A percentile compares a stretch with the other conserved stretches of the same genome.
phyloP scores from a whole-genome alignment of 2,113 vertebrate species.

The Oceanites oceanicus region DNA sequence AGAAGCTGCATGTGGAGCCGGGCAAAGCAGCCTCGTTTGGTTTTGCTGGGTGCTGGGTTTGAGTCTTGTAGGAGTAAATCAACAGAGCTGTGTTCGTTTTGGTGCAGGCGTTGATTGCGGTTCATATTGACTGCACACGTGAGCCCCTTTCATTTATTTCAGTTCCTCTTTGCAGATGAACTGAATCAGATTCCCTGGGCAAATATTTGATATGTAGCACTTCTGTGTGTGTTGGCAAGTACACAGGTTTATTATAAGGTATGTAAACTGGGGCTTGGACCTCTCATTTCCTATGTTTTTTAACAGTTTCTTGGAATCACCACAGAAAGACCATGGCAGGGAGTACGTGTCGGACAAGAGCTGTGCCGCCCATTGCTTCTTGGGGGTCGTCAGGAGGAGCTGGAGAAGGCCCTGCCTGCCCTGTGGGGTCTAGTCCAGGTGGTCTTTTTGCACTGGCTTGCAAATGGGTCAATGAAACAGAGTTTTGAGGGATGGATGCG shows the following conservation, averaged over 20 bases:
- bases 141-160: neutral
- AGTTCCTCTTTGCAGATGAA: neutral
- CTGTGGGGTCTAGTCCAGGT: rapidly evolving
- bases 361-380: rapidly evolving
- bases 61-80: too few species aligned
- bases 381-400: neutral
- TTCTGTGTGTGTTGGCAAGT: neutral
- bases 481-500: neutral
- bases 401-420: neutral
- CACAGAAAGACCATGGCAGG: rapidly evolving
- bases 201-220: neutral
- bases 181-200: neutral
- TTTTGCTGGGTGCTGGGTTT: neutral
- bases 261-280: neutral
- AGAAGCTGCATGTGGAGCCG: rapidly evolving
- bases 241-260: too few species aligned
- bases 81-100: rapidly evolving
- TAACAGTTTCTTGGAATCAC: neutral
- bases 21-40: neutral
- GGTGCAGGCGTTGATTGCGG: neutral
- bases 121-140: rapidly evolving
- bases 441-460: rapidly evolving
- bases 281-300: neutral
- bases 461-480: rapidly evolving
- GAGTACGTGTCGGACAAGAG: rapidly evolving